Conservation (phyloP, 2,888 invertebrate species). For the Baronia brevicornis region DNA sequence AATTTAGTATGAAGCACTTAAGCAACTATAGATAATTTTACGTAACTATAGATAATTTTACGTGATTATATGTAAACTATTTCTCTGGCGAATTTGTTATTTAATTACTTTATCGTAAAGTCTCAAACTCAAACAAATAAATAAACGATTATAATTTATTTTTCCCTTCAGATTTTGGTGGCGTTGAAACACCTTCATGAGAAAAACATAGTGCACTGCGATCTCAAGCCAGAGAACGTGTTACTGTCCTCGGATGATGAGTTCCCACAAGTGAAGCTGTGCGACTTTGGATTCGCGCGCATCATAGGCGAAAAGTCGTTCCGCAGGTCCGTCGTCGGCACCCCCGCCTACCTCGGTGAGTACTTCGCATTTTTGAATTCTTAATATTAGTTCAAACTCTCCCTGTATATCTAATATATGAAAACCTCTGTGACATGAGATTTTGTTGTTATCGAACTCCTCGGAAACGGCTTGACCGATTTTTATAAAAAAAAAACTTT, state of each 20-base stretch:
- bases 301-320: slow-evolving; percentile 99
- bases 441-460: too few relatives aligned
- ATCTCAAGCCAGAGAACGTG: slow-evolving; percentile 98
- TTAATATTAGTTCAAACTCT: background rate
- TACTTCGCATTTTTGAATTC: background rate
- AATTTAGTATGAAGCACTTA: too few relatives aligned
- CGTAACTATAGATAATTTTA: too few relatives aligned
- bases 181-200: slow-evolving; percentile 98
- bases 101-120: too few relatives aligned
- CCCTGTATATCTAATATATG: too few relatives aligned
- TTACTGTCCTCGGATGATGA: slow-evolving; percentile 94
- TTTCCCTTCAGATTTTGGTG: slow-evolving; percentile 86
- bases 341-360: slow-evolving; percentile 96
- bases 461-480: too few relatives aligned
- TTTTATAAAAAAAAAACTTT: too few relatives aligned
- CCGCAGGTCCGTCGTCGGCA: slow-evolving; percentile 97
- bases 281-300: slow-evolving; percentile 99
- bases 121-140: too few relatives aligned
- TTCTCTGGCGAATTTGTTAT: too few relatives aligned
- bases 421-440: too few relatives aligned
- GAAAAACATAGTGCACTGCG: slow-evolving; percentile 99
- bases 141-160: slow-evolving; percentile 8
- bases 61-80: too few relatives aligned
- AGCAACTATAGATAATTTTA: too few relatives aligned
- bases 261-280: slow-evolving; percentile 98